A percentile compares a stretch with the other conserved stretches of the same genome.
phyloP scores from a whole-genome alignment of 2,888 invertebrate species.

The Oscheius sp. region DNA sequence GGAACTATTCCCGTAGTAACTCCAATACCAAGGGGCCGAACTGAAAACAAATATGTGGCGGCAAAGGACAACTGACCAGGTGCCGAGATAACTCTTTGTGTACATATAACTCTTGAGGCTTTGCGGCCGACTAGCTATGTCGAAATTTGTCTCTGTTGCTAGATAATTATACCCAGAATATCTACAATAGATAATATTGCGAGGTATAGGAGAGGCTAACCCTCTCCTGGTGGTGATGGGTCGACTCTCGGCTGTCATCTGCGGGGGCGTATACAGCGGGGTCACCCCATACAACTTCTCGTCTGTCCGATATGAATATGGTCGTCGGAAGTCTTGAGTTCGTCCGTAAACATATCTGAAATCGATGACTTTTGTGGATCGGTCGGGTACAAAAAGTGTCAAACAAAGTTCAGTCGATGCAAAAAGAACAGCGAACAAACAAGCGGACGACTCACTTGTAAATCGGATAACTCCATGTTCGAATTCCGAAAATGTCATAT shows the following conservation, averaged over 20 bases:
- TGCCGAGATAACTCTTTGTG: conserved; percentile 48
- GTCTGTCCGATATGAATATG: conserved; percentile 64
- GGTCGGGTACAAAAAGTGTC: not conserved
- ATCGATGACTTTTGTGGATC: not conserved
- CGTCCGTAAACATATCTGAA: conserved; percentile 70
- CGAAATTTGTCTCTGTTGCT: conserved; percentile 64
- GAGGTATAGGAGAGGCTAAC: conserved; percentile 33
- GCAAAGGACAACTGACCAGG: conserved; percentile 35
- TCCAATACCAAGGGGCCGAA: conserved; percentile 66
- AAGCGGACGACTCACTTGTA: conserved; percentile 60
- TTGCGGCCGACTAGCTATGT: conserved; percentile 67
- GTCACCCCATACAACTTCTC: conserved; percentile 56
- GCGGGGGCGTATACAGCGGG: conserved; percentile 67
- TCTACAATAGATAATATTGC: conserved; percentile 23
- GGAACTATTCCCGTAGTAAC: conserved; percentile 58
- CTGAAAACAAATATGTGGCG: conserved; percentile 24
- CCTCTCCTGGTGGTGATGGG: conserved; percentile 62
- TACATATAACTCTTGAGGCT: conserved; percentile 52
- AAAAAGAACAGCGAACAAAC: conserved; percentile 7
- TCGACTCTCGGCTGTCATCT: conserved; percentile 59
- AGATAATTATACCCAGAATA: conserved; percentile 69
- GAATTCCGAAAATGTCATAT: conserved; percentile 71
- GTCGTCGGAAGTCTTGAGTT: conserved; percentile 66
- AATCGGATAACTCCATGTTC: conserved; percentile 72
- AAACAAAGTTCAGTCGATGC: conserved; percentile 4